Conservation (phyloP, 2,797 vertebrate genomes). For the Echeneis naucrates region DNA sequence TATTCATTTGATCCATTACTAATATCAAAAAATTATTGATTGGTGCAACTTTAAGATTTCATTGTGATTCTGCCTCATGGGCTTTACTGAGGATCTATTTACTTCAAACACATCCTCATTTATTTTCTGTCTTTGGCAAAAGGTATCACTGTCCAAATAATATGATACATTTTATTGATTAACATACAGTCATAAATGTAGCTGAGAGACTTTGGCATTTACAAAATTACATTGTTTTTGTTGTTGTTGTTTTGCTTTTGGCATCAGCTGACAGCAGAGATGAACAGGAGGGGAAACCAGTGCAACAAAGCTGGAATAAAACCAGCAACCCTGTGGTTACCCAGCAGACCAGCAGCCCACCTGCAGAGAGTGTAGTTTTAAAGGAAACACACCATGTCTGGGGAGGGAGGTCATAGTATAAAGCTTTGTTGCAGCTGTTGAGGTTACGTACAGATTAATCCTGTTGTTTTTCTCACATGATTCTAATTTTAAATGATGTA, state of each 20-base stretch:
- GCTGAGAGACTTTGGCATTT: not conserved
- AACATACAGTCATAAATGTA: constrained; percentile 3
- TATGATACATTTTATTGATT: constrained; percentile 18
- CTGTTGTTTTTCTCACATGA: not conserved
- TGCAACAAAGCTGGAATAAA: not conserved
- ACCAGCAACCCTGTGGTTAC: not conserved
- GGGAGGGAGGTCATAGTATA: not conserved
- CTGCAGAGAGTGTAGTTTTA: not conserved
- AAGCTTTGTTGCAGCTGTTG: not conserved
- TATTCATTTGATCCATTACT: not conserved
- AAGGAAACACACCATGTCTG: not conserved
- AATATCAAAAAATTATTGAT: not conserved
- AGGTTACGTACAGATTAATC: not conserved
- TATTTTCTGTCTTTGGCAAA: not conserved
- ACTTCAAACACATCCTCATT: constrained; percentile 1
- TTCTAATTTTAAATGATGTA: not conserved
- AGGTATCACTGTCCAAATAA: not conserved
- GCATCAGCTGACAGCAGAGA: not conserved
- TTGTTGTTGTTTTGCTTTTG: not conserved
- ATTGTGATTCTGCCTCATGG: not conserved
- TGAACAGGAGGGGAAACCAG: not conserved
- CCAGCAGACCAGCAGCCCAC: not conserved
- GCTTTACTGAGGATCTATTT: constrained; percentile 1
- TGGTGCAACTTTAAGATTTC: not conserved
- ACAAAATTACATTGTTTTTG: not conserved